Base-by-base conservation (phyloP, 2,797 vertebrate genomes). In the Botia kubotai region DNA sequence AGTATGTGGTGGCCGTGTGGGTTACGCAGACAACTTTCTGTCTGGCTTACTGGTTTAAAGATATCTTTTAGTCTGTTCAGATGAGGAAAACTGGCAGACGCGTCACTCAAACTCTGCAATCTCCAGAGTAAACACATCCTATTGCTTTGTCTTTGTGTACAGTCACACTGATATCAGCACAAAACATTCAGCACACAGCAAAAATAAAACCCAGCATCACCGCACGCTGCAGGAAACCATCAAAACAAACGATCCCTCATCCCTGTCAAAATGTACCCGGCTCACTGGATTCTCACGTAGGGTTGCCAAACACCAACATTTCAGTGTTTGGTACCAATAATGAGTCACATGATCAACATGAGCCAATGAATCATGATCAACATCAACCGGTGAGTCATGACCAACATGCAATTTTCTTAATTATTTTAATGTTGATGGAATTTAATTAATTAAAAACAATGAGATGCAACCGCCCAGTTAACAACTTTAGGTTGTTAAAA, bases 71-170 rank as follows among this genome's bases (percentile, higher is more conserved):
- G 79, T 69, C 81, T 71, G 80, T 82, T 85, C 60, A 68, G 10
- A 77, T n/a, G 79, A 81, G 79, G 86, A 82, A 83, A 87, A 89
- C 69, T 55, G 87, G 88, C 90, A 89, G 33, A 19, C n/a, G 13
- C 16, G 78, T 21, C 52, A 63, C 19, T 60, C 57, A 33, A 53
- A 58, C 52, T 17, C 36, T 14, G 21, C 52, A 53, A 8, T 6
- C 53, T 10, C 72, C 6, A 58, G 43, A 65, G 57, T 21, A 52
- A 80, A 67, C 11, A 66, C 39, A 46, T 73, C 36, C 60, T 52
- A 72, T 46, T 60, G 66, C 62, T 62, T 65, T 23, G 53, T 19
- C n/a, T 16, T 19, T 65, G 57, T 58, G 12, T 26, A 48, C 14
- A 52, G 10, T 48, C 21, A 55, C 19, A 66, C 7, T 33, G 21